Conservation (phyloP, 2,888 invertebrate genomes). For the Drosophila mercatorum region DNA sequence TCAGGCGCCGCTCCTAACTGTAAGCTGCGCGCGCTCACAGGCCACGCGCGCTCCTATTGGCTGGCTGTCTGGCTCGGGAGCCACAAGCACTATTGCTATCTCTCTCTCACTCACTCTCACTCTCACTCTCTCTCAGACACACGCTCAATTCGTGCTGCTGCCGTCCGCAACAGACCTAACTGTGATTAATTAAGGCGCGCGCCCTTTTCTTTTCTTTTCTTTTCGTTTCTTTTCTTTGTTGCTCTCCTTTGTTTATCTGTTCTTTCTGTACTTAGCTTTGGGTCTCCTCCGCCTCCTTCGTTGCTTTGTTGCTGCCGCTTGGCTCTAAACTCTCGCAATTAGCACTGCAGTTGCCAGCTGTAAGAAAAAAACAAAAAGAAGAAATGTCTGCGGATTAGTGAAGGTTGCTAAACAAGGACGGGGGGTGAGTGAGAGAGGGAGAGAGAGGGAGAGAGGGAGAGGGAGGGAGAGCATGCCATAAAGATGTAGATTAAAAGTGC, state of each 20-base stretch:
- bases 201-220: constrained; percentile 26
- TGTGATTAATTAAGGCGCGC: constrained; percentile 78
- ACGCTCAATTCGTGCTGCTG: constrained; percentile 30
- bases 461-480: not conserved
- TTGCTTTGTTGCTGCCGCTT: constrained; percentile 23
- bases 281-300: constrained; percentile 10
- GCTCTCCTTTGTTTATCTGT: constrained; percentile 36
- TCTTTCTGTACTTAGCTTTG: constrained; percentile 7
- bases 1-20: not conserved
- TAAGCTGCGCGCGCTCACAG: constrained; percentile 10
- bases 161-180: constrained; percentile 49
- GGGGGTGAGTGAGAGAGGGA: not conserved
- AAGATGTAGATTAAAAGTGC: constrained; percentile 16
- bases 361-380: constrained; percentile 55
- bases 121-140: constrained; percentile 22
- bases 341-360: constrained; percentile 79
- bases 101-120: constrained; percentile 34
- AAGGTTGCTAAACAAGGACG: constrained; percentile 1
- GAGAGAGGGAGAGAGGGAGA: not conserved
- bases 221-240: constrained; percentile 41
- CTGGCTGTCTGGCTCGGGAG: not conserved
- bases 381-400: constrained; percentile 23
- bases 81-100: constrained; percentile 8
- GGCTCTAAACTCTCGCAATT: constrained; percentile 78
- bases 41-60: constrained; percentile 18